These are phyloP conservation scores for Solenodon paradoxus DNA, from an alignment of 2,113 vertebrate species.

Conservation along the genomic window DNA sequence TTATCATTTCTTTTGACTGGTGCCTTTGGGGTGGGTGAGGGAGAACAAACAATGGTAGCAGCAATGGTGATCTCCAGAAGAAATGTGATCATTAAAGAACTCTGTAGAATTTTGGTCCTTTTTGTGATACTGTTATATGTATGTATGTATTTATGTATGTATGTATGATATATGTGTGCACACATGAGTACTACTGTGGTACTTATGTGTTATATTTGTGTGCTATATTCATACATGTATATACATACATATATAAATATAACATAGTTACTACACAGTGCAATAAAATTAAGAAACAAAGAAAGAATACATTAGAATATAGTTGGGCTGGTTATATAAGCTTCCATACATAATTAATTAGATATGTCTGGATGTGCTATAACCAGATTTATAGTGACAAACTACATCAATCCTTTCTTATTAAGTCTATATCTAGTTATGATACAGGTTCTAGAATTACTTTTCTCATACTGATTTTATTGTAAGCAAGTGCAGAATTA, in stretches of 20 bases:
- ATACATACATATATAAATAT: too few relatives aligned
- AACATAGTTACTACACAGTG: too few relatives aligned
- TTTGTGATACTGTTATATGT: not conserved
- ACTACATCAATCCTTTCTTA: not conserved
- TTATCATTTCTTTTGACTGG: conserved; percentile 25
- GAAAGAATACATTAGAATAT: conserved; percentile 7
- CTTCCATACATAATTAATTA: conserved; percentile 32
- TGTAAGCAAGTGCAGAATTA: conserved; percentile 36
- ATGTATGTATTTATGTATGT: not conserved
- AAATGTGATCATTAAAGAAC: conserved; percentile 26
- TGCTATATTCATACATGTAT: too few relatives aligned
- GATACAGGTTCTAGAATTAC: conserved; percentile 13
- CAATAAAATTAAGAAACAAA: not conserved
- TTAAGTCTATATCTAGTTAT: conserved; percentile 29
- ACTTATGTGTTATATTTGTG: too few relatives aligned
- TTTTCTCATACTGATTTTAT: conserved; percentile 36
- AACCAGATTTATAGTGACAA: conserved; percentile 31
- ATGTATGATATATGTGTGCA: not conserved
- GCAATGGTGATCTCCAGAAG: not conserved
- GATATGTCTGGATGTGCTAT: not conserved
- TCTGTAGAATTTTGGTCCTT: not conserved
- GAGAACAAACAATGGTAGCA: not conserved
- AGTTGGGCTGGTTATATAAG: not conserved
- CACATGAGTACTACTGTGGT: too few relatives aligned
- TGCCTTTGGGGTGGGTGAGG: not conserved